Conservation (phyloP, 2,113 vertebrate genomes). For the Peromyscus maniculatus region DNA sequence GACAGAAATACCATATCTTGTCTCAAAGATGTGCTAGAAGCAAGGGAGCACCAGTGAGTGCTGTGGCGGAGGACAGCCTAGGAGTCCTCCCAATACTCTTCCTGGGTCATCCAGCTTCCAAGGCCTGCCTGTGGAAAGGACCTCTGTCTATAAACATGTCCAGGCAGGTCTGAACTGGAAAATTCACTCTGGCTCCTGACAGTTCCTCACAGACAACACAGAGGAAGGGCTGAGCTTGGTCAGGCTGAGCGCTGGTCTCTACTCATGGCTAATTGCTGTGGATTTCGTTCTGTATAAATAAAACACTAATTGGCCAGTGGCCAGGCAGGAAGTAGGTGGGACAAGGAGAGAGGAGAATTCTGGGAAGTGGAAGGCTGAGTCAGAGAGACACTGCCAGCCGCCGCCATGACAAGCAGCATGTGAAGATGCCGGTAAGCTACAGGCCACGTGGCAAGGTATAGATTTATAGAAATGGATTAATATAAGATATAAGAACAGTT, state of each 20-base stretch:
- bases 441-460: no score
- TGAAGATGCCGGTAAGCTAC: no score
- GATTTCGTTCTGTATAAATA: no score
- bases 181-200: neutral
- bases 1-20: neutral
- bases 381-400: no score
- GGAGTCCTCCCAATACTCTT: neutral
- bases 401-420: no score
- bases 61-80: neutral
- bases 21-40: neutral
- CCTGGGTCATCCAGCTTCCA: neutral
- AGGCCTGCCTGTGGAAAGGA: accelerated
- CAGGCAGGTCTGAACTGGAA: neutral
- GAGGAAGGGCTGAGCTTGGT: neutral
- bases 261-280: no score
- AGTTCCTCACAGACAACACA: neutral
- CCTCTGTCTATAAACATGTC: neutral
- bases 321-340: no score
- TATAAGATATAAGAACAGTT: no score
- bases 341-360: no score
- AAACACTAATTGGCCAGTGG: no score
- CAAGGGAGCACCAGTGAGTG: neutral
- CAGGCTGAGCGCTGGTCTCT: neutral
- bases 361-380: no score
- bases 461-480: no score